A percentile compares a stretch with the other conserved stretches of the same genome.
These are phyloP conservation scores for Diploscapter pachys DNA, from an alignment of 1,140 invertebrate species.

Conservation along the genomic window DNA sequence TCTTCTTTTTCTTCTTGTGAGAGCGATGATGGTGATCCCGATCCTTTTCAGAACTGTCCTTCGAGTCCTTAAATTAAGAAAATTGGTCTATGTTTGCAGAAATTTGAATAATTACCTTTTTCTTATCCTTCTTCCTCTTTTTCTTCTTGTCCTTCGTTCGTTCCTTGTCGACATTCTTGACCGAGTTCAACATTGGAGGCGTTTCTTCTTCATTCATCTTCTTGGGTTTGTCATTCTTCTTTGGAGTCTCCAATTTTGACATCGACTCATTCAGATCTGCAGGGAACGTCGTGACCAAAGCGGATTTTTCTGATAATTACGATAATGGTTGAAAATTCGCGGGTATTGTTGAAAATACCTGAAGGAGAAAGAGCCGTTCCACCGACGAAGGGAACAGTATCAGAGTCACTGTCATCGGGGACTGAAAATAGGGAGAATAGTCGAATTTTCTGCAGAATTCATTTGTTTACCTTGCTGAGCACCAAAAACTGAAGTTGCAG, in stretches of 20 bases:
- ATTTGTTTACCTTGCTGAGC: no score
- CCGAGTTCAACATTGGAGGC: neutral
- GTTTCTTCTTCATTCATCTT: constrained; percentile 1
- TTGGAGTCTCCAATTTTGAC: neutral
- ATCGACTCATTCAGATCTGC: neutral
- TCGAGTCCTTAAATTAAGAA: neutral
- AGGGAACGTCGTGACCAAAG: neutral
- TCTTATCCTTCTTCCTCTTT: constrained; percentile 15
- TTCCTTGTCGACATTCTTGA: constrained; percentile 30
- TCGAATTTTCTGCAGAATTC: no score
- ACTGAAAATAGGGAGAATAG: no score
- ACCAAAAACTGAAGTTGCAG: no score
- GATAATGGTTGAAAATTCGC: neutral
- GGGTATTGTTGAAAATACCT: neutral
- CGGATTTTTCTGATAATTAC: neutral
- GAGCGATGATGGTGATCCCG: constrained; percentile 11
- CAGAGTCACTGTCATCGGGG: no score
- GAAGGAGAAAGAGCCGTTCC: constrained; percentile 3
- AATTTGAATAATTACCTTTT: neutral
- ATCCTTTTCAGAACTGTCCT: constrained; percentile 18
- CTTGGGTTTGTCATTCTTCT: neutral
- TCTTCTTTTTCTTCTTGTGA: constrained; percentile 26
- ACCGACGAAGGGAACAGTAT: no score
- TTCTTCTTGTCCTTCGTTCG: constrained; percentile 29
- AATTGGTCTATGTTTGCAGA: no score